phyloP scores from a whole-genome alignment of 2,113 vertebrate genomes.

The Thinocorus orbignyianus region DNA sequence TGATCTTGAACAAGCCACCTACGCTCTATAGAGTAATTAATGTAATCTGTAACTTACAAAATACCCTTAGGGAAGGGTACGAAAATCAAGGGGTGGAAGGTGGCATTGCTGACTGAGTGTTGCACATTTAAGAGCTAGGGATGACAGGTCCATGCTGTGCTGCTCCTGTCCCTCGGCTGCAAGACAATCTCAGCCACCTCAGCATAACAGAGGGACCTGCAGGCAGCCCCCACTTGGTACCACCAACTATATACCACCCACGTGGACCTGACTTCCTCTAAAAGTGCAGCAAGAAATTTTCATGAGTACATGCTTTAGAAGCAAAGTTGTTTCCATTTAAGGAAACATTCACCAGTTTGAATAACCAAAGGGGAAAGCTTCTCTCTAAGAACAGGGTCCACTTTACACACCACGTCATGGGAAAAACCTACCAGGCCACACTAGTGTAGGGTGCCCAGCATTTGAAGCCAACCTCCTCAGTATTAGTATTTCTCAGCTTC shows the following conservation, averaged over 20 bases:
- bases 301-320: not conserved
- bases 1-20: not conserved
- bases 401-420: not conserved
- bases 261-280: not conserved
- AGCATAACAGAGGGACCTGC: not conserved
- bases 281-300: not conserved
- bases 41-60: not conserved
- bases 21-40: not conserved
- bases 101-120: not conserved
- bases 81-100: not conserved
- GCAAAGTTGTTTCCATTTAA: not conserved
- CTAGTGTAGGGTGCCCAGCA: not conserved
- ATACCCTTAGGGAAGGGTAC: not conserved
- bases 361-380: not conserved
- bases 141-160: not conserved
- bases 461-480: not conserved
- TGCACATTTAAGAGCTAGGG: not conserved
- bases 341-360: not conserved
- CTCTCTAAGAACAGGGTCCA: not conserved
- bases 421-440: not conserved
- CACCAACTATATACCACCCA: fast-evolving
- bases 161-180: not conserved
- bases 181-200: not conserved
- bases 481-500: not conserved
- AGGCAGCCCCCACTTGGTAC: not conserved